Evolutionary conservation across 2,888 invertebrate genomes (phyloP).

Genomic region (Drosophila ustulata): DNA sequence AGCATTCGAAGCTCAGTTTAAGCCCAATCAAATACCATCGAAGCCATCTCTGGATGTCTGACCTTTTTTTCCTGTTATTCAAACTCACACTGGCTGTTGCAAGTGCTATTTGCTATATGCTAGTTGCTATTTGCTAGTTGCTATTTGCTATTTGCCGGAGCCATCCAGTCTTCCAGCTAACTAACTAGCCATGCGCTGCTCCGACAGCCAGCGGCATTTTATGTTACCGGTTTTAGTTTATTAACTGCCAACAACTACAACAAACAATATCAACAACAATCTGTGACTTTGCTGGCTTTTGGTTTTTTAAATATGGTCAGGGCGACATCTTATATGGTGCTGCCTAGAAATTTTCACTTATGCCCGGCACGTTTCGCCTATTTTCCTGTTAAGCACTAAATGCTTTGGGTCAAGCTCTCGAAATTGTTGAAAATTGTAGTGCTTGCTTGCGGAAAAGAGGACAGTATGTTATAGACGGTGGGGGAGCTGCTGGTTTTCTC

Average conservation of each 20-base stretch:
- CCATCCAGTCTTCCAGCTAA: slow-evolving; percentile 35
- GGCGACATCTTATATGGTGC: slow-evolving; percentile 64
- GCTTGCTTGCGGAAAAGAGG: slow-evolving; percentile 13
- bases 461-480: slow-evolving; percentile 23
- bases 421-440: slow-evolving; percentile 59
- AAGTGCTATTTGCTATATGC: slow-evolving; percentile 45
- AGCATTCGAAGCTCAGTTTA: slow-evolving; percentile 18
- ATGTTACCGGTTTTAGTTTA: slow-evolving; percentile 78
- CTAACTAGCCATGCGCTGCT: slow-evolving; percentile 40
- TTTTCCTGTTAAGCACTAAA: slow-evolving; percentile 70
- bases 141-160: slow-evolving; percentile 43
- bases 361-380: slow-evolving; percentile 74
- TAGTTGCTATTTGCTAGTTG: no score
- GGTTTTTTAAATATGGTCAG: slow-evolving; percentile 65
- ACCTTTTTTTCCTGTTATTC: slow-evolving; percentile 10
- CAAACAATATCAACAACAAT: slow-evolving; percentile 30
- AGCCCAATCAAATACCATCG: slow-evolving; percentile 17
- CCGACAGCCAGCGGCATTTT: slow-evolving; percentile 60
- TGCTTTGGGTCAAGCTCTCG: slow-evolving; percentile 69
- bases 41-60: slow-evolving; percentile 28
- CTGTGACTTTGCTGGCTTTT: slow-evolving; percentile 64
- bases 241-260: slow-evolving; percentile 59
- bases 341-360: slow-evolving; percentile 75
- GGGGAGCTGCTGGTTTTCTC: slow-evolving; percentile 59
- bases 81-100: slow-evolving; percentile 30